Percentiles rank a stretch among this genome's conserved stretches.
phyloP scores from a whole-genome alignment of 2,797 vertebrate species.

The Pseudochirops corinnae region DNA sequence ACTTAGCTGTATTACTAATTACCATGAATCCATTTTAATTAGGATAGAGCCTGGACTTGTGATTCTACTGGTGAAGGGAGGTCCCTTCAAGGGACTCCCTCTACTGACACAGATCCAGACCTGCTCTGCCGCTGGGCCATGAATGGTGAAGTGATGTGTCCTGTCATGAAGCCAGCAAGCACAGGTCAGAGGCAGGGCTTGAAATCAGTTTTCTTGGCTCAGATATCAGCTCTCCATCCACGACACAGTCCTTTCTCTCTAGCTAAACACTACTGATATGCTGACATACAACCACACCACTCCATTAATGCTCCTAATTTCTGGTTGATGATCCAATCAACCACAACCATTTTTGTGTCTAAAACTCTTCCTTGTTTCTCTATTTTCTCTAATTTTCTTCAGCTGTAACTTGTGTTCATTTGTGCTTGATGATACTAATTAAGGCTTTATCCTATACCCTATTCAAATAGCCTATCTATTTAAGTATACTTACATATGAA shows the following conservation, averaged over 20 bases:
- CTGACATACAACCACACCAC: not conserved
- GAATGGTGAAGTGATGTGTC: not conserved
- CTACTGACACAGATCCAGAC: not conserved
- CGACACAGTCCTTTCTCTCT: not conserved
- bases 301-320: constrained; percentile 7
- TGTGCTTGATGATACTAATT: constrained; percentile 19
- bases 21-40: not conserved
- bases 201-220: not conserved
- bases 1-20: constrained; percentile 15
- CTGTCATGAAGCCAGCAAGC: not conserved
- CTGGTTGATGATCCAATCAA: constrained; percentile 16
- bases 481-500: constrained; percentile 34
- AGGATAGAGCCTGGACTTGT: not conserved
- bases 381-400: constrained; percentile 42
- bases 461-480: constrained; percentile 37
- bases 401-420: constrained; percentile 39
- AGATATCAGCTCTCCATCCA: not conserved
- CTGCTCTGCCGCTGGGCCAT: not conserved
- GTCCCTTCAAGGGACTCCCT: not conserved
- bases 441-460: constrained; percentile 15
- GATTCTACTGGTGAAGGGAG: not conserved
- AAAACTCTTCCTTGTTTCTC: constrained; percentile 1
- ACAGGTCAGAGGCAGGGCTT: not conserved
- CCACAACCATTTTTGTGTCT: not conserved
- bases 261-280: not conserved